Evolutionary conservation across 2,113 vertebrate species (phyloP).

Genomic region (Ptyas mucosa): DNA sequence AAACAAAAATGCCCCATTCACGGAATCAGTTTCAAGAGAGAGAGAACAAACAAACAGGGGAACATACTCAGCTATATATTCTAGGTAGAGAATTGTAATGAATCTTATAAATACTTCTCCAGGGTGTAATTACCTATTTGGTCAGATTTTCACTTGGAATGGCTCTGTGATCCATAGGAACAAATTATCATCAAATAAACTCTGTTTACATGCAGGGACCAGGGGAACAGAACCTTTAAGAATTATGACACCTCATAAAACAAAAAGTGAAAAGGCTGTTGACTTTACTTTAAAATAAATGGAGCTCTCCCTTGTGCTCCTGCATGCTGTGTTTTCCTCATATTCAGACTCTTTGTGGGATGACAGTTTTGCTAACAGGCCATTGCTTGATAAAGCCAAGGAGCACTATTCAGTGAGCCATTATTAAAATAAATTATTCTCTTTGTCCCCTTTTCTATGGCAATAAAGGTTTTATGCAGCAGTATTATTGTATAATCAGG

Average conservation of each 20-base stretch:
- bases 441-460: constrained; percentile 60
- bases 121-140: constrained; percentile 66
- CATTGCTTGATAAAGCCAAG: constrained; percentile 63
- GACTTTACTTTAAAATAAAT: constrained; percentile 56
- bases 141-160: constrained; percentile 71
- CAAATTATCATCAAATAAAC: constrained; percentile 52
- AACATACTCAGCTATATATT: constrained; percentile 51
- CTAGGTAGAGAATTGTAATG: constrained; percentile 60
- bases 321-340: constrained; percentile 52
- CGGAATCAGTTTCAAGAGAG: constrained; percentile 26
- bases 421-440: constrained; percentile 72
- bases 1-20: not conserved
- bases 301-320: constrained; percentile 39
- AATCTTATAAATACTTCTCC: constrained; percentile 72
- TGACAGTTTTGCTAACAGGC: constrained; percentile 74
- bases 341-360: constrained; percentile 52
- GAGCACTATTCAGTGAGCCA: constrained; percentile 63
- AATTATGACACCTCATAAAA: constrained; percentile 67
- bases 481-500: constrained; percentile 57
- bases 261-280: constrained; percentile 52
- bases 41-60: not conserved
- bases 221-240: constrained; percentile 52
- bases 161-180: constrained; percentile 56
- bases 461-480: constrained; percentile 60
- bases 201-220: constrained; percentile 24